Percentiles rank a stretch among this genome's conserved stretches.
These are phyloP conservation scores for Aelia acuminata DNA, from an alignment of 2,888 invertebrate genomes.

Conservation along the genomic window DNA sequence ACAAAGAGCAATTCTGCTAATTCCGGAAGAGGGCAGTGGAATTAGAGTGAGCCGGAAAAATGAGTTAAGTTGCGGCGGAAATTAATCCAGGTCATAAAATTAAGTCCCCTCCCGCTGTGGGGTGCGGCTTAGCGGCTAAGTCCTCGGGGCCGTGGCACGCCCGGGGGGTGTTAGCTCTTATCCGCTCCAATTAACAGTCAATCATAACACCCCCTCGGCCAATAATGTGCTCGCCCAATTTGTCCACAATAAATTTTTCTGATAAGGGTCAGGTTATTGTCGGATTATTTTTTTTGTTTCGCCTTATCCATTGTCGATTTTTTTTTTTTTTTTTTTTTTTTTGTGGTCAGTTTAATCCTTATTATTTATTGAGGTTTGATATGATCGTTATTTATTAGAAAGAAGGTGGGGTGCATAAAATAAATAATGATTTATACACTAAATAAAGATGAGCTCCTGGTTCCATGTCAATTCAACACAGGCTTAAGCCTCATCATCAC, in stretches of 20 bases:
- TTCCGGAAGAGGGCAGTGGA: slow-evolving; percentile 48
- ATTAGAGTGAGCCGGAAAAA: slow-evolving; percentile 52
- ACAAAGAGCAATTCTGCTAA: slow-evolving; percentile 30
- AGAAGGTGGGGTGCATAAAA: not conserved
- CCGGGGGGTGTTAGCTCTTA: slow-evolving; percentile 52
- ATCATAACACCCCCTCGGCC: slow-evolving; percentile 45
- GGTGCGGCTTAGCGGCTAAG: slow-evolving; percentile 23
- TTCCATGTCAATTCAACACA: too few species aligned
- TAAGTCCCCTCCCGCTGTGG: not conserved
- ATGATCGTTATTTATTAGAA: not conserved
- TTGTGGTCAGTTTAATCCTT: not conserved
- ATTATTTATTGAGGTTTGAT: not conserved
- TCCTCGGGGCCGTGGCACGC: slow-evolving; percentile 34
- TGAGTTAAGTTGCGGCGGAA: slow-evolving; percentile 54
- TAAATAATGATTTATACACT: too few species aligned
- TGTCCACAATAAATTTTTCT: slow-evolving; percentile 49
- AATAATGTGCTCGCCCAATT: slow-evolving; percentile 36
- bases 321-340: not conserved
- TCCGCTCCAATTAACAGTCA: slow-evolving; percentile 57
- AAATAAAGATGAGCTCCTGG: too few species aligned
- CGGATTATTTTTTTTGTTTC: not conserved
- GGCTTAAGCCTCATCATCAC: too few species aligned
- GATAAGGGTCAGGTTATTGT: slow-evolving; percentile 36
- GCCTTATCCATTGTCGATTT: slow-evolving; percentile 1
- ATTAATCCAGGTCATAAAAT: slow-evolving; percentile 58